Evolutionary conservation across 2,888 invertebrate species (phyloP), one percentile per base, ranked within the genome.

Genomic region (Drepanosiphum platanoidis): DNA sequence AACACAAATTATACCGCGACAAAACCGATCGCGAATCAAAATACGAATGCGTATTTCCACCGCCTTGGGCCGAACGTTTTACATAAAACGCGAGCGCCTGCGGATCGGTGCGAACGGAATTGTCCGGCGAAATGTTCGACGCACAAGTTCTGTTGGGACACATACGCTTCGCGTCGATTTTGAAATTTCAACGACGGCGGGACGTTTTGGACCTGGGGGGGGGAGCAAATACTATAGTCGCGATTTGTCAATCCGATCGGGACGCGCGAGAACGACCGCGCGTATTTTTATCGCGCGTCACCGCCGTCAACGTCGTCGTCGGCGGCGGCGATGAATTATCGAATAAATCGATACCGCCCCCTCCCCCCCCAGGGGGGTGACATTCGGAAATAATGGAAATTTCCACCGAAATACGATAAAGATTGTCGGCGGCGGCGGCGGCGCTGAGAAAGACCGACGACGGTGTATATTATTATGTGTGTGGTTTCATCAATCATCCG

Each of bases 401-500:
- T 42, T 7, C 30, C 30, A 72, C 72, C 42, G 30, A 72, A 72
- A 72, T 72, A 72, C 27, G 42, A 46, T 42, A 72, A 42, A 72
- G 72, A 72, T 72, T 72, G 72, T 39, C 72, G 39, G 39, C n/a
- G 42, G 42, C 42, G 30, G 39, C 34, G 34, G 34, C 32, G 34
- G 34, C 8, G 11, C 39, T 36, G 70, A 46, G 42, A 72, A 39
- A 42, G 39, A 18, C 11, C 52, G 71, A 39, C n/a, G 42, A 15
- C 22, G 46, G 27, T 22, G 74, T 52, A 15, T 66, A 74, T 52
- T n/a, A n/a, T n/a, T n/a, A n/a, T n/a, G 52, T 34, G 46, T 52
- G 32, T 34, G 22, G 74, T 34, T 74, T 74, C 74, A 74, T 74
- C 74, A 74, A 74, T 74, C 74, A 74, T 74, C 34, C 42, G 71